Evolutionary conservation across 30 jellyfish, hydroid and myxozoan genomes (phyloP).

Genomic region (Clytia hemisphaerica): DNA sequence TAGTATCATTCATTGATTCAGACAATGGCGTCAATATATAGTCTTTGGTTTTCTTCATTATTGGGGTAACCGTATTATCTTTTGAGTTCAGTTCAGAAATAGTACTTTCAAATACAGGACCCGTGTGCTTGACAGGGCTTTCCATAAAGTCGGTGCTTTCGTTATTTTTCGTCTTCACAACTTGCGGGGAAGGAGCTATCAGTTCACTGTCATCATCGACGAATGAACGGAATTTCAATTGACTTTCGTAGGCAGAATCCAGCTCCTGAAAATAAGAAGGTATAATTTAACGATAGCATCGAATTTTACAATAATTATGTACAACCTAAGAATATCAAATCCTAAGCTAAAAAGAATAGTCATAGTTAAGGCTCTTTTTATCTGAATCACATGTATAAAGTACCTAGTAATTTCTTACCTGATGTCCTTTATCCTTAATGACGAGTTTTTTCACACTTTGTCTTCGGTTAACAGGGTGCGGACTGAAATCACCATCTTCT

Average conservation of each 20-base stretch:
- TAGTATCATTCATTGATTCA: background rate
- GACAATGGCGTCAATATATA: constrained; percentile 25
- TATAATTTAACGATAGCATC: background rate
- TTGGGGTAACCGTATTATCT: constrained; percentile 2
- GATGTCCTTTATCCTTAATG: constrained; percentile 40
- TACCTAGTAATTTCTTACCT: constrained; percentile 17
- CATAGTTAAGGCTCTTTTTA: too few species aligned
- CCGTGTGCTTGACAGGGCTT: constrained; percentile 1
- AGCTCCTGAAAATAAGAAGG: constrained; percentile 21
- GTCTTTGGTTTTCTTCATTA: background rate
- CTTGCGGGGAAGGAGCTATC: constrained; percentile 58
- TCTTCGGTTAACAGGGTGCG: constrained; percentile 57
- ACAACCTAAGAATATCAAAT: too few species aligned
- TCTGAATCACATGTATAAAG: too few species aligned
- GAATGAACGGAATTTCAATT: constrained; percentile 39
- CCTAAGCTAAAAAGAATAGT: too few species aligned
- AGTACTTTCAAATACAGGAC: constrained; percentile 20
- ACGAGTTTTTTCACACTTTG: constrained; percentile 70
- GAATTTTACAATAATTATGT: background rate
- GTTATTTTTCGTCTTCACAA: constrained; percentile 4
- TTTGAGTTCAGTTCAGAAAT: constrained; percentile 17
- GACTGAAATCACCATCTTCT: constrained; percentile 57
- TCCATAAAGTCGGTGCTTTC: background rate
- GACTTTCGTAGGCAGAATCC: constrained; percentile 19
- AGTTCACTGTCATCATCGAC: constrained; percentile 64